Evolutionary conservation across 2,113 vertebrate genomes (phyloP).

Genomic region (Dasyurus viverrinus): DNA sequence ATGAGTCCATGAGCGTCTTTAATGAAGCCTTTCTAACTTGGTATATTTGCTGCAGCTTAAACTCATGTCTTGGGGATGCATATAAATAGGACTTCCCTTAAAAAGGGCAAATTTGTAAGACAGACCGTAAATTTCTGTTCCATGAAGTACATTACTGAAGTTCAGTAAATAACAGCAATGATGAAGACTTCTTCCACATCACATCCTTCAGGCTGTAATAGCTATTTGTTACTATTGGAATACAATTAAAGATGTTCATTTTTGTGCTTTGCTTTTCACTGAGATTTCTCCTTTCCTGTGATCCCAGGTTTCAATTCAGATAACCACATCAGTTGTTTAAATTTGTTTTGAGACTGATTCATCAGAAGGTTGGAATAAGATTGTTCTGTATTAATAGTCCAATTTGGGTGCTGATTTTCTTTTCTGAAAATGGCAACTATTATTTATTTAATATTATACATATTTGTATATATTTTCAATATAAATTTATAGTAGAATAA

Average conservation of each 20-base stretch:
- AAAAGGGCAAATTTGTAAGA: neutral
- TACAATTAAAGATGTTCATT: constrained; percentile 26
- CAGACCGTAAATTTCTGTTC: neutral
- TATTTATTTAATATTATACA: neutral
- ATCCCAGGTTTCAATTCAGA: constrained; percentile 32
- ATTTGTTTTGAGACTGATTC: constrained; percentile 33
- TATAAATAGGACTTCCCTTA: neutral
- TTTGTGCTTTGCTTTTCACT: constrained; percentile 32
- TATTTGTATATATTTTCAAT: neutral
- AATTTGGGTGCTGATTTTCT: constrained; percentile 32
- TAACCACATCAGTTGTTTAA: constrained; percentile 27
- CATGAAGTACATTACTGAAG: neutral
- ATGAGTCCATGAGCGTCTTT: neutral
- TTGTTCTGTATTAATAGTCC: constrained; percentile 52
- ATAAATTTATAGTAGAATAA: constrained; percentile 29
- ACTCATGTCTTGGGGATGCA: neutral
- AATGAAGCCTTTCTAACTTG: neutral
- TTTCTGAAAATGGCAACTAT: constrained; percentile 34
- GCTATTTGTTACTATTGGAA: constrained; percentile 13
- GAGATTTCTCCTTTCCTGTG: constrained; percentile 7
- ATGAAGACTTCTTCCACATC: constrained; percentile 12
- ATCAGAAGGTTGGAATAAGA: neutral
- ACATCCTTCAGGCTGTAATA: neutral
- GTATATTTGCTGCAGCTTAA: neutral
- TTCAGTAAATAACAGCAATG: neutral